Conservation (phyloP, 2,888 invertebrate genomes). For the Rhaphigaster nebulosa region DNA sequence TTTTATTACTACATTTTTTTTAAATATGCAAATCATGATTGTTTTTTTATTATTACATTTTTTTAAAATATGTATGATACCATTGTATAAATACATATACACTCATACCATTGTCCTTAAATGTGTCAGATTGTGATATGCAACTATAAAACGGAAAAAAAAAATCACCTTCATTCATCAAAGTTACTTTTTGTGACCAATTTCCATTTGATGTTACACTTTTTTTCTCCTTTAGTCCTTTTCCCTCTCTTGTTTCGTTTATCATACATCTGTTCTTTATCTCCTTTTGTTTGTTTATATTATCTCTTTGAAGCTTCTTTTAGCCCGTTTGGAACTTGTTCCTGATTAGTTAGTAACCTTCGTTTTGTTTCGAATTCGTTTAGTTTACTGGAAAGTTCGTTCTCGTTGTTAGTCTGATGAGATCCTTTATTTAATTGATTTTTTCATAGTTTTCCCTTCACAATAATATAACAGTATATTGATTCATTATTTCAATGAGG, state of each 20-base stretch:
- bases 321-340: not conserved
- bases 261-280: slow-evolving; percentile 31
- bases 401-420: not conserved
- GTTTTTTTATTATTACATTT: too few relatives aligned
- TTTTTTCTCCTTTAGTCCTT: not conserved
- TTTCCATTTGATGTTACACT: not conserved
- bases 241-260: not conserved
- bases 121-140: too few relatives aligned
- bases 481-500: too few relatives aligned
- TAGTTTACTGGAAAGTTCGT: not conserved
- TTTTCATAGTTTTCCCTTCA: not conserved
- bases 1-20: too few relatives aligned
- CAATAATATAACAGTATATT: too few relatives aligned
- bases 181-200: not conserved
- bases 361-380: not conserved
- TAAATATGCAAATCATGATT: too few relatives aligned
- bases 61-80: too few relatives aligned
- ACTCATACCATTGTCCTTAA: too few relatives aligned
- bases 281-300: not conserved
- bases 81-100: too few relatives aligned
- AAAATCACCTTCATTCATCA: too few relatives aligned
- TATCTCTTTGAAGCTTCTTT: not conserved
- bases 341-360: not conserved
- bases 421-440: not conserved
- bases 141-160: too few relatives aligned